Conservation (phyloP, 2,888 invertebrate genomes). For the Sarcophaga subvicina region DNA sequence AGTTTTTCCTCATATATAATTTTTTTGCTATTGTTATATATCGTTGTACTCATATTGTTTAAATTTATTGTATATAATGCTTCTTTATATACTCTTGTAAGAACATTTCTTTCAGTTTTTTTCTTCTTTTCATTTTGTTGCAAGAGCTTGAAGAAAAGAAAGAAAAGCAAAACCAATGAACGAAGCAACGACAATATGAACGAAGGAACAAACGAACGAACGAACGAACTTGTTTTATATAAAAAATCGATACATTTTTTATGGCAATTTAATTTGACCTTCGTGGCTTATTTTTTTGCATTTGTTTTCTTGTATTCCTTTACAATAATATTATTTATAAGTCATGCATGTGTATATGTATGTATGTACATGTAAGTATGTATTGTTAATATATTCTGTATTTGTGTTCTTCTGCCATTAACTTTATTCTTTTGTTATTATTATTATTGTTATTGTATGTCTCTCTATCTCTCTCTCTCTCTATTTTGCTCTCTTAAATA, state of each 20-base stretch:
- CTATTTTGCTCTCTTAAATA: background rate
- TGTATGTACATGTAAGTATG: background rate
- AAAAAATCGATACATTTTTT: slow-evolving; percentile 80
- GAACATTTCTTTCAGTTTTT: slow-evolving; percentile 13
- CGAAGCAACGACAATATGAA: background rate
- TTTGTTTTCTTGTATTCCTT: slow-evolving; percentile 1
- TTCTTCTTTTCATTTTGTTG: slow-evolving; percentile 68
- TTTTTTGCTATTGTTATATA: background rate
- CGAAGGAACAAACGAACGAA: background rate
- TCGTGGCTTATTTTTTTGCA: slow-evolving; percentile 75
- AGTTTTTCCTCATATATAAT: background rate
- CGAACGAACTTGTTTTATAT: slow-evolving; percentile 48
- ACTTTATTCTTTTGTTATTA: slow-evolving; percentile 8
- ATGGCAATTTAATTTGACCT: slow-evolving; percentile 81
- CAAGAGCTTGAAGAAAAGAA: slow-evolving; percentile 44
- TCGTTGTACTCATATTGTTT: background rate
- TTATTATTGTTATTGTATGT: background rate
- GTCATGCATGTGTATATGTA: background rate
- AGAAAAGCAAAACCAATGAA: background rate
- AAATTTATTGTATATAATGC: background rate
- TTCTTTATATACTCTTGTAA: background rate
- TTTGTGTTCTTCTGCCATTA: background rate
- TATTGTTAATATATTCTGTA: slow-evolving; percentile 1
- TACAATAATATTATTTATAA: slow-evolving; percentile 28
- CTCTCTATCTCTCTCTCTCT: background rate